Evolutionary conservation across 2,888 invertebrate species (phyloP).

Genomic region (Plagiodera versicolora): DNA sequence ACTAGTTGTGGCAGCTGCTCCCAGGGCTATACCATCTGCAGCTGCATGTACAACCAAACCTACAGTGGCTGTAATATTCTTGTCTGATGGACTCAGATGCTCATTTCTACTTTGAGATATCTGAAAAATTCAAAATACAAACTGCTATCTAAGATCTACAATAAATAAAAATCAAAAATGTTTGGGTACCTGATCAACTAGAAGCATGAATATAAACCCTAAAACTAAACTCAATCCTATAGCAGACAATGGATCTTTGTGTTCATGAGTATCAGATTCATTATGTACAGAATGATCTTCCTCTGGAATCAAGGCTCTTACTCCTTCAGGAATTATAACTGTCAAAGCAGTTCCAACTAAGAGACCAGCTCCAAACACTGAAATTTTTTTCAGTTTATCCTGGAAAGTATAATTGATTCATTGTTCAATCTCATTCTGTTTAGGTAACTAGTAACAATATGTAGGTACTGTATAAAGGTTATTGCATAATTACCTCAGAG

Average conservation of each 20-base stretch:
- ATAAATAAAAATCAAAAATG: too few species aligned
- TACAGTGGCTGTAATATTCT: slow-evolving; percentile 90
- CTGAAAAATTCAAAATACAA: slow-evolving; percentile 34
- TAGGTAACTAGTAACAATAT: too few species aligned
- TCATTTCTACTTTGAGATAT: slow-evolving; percentile 62
- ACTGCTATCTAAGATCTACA: too few species aligned
- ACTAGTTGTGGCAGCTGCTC: slow-evolving; percentile 96
- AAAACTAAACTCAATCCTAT: slow-evolving; percentile 93
- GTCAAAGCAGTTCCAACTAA: slow-evolving; percentile 96
- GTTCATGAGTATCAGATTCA: slow-evolving; percentile 53
- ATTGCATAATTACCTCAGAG: slow-evolving; percentile 98
- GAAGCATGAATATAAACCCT: slow-evolving; percentile 96
- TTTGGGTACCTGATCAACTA: slow-evolving; percentile 78
- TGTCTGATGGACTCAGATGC: slow-evolving; percentile 64
- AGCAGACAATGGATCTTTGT: slow-evolving; percentile 69
- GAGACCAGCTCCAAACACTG: slow-evolving; percentile 95
- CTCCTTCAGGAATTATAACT: slow-evolving; percentile 98
- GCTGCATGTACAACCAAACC: slow-evolving; percentile 98
- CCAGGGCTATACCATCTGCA: slow-evolving; percentile 95
- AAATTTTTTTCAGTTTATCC: slow-evolving; percentile 92
- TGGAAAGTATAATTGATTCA: slow-evolving; percentile 58
- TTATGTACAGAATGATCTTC: slow-evolving; percentile 36
- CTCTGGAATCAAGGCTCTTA: slow-evolving; percentile 69
- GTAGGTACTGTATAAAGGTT: too few species aligned
- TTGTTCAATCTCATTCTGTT: too few species aligned